Evolutionary conservation across 1,140 invertebrate genomes (phyloP).

Genomic region (Calycopis cecrops): DNA sequence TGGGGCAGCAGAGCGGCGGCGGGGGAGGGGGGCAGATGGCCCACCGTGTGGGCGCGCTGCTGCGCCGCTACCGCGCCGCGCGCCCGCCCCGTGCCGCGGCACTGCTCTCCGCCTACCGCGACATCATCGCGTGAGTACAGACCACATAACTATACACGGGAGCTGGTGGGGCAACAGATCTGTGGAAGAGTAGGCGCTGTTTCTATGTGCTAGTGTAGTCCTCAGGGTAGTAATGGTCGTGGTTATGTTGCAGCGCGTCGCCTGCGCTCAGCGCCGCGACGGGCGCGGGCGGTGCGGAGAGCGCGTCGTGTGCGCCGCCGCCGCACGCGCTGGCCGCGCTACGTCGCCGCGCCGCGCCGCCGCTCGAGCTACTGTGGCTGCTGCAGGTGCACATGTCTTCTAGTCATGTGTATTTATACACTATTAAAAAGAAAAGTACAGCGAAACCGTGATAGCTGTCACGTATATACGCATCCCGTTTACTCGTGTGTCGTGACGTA

Average conservation of each 20-base stretch:
- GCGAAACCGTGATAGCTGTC: too few species aligned
- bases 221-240: slow-evolving; percentile 9
- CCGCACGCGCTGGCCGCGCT: slow-evolving; percentile 49
- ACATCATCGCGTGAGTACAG: slow-evolving; percentile 42
- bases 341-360: slow-evolving; percentile 38
- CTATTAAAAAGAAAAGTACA: too few species aligned
- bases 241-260: slow-evolving; percentile 27
- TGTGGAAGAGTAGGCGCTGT: too few species aligned
- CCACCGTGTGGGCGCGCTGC: slow-evolving; percentile 50
- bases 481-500: too few species aligned
- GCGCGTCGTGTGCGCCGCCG: slow-evolving; percentile 39
- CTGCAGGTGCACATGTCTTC: too few species aligned
- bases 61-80: slow-evolving; percentile 44
- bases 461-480: too few species aligned
- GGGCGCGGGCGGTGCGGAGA: slow-evolving; percentile 24
- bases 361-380: slow-evolving; percentile 38
- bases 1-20: slow-evolving; percentile 25
- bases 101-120: slow-evolving; percentile 37
- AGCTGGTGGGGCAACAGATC: too few species aligned
- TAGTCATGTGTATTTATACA: too few species aligned
- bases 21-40: slow-evolving; percentile 29
- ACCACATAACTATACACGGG: background rate
- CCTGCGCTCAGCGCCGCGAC: slow-evolving; percentile 37
- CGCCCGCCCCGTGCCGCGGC: slow-evolving; percentile 37
- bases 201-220: too few species aligned